Evolutionary conservation across 2,797 vertebrate species (phyloP).

Genomic region (Sebastes flavidus): DNA sequence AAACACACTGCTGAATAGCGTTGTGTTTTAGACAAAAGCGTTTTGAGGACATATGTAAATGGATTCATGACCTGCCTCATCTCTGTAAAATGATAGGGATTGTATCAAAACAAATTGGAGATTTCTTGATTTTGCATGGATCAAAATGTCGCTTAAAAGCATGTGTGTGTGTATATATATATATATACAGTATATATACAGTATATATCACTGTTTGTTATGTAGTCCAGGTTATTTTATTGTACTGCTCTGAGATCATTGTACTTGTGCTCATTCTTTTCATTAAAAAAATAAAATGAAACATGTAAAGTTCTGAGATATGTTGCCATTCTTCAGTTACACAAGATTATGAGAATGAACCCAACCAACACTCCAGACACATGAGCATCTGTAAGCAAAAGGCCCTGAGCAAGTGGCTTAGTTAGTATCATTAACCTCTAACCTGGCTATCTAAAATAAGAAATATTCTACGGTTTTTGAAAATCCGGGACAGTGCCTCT

Average conservation of each 20-base stretch:
- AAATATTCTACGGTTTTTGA: too few species aligned
- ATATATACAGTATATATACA: not conserved
- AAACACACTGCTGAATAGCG: not conserved
- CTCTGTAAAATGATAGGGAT: not conserved
- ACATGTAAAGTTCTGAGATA: not conserved
- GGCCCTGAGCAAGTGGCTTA: fast-evolving
- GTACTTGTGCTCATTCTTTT: constrained; percentile 10
- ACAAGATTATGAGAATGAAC: not conserved
- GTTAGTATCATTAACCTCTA: not conserved
- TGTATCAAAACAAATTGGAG: not conserved
- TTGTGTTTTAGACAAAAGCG: not conserved
- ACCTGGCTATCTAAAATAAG: not conserved
- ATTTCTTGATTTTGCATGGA: not conserved
- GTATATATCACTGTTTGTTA: constrained; percentile 12
- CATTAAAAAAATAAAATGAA: not conserved
- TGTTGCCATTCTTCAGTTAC: not conserved
- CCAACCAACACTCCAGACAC: not conserved
- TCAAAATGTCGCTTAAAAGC: not conserved
- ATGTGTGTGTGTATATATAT: not conserved
- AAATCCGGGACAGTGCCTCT: too few species aligned
- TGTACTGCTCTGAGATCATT: constrained; percentile 2
- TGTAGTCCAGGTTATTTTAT: constrained; percentile 12
- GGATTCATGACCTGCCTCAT: not conserved
- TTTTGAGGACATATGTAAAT: not conserved
- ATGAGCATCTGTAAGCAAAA: not conserved